phyloP scores from a whole-genome alignment of 2,113 vertebrate genomes.

The Tetraodon nigroviridis region DNA sequence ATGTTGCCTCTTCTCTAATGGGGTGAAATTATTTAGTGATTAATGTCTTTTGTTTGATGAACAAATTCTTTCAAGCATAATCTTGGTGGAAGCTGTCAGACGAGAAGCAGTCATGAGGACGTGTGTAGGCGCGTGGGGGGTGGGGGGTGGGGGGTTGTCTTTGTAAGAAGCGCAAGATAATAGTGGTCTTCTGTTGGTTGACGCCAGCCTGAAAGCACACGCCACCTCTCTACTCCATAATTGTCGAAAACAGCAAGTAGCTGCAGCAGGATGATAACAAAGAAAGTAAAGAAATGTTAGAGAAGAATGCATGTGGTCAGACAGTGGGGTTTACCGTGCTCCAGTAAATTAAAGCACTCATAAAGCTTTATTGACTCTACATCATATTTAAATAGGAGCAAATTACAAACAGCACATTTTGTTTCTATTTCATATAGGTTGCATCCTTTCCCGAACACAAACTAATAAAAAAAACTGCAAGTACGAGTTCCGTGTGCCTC shows the following conservation, averaged over 20 bases:
- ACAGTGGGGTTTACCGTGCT: constrained; percentile 19
- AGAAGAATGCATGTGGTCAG: constrained; percentile 1
- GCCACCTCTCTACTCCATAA: constrained; percentile 52
- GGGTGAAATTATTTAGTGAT: constrained; percentile 4
- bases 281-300: constrained; percentile 5
- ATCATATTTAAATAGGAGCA: constrained; percentile 6
- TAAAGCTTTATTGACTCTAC: neutral
- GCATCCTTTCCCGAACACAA: neutral
- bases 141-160: neutral
- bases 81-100: neutral
- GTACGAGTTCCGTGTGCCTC: constrained; percentile 6
- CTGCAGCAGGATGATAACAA: constrained; percentile 7
- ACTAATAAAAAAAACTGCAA: constrained; percentile 19
- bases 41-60: constrained; percentile 17
- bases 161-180: neutral
- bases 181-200: constrained; percentile 14
- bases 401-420: constrained; percentile 2
- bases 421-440: constrained; percentile 15
- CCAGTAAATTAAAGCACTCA: neutral
- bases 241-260: constrained; percentile 25
- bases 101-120: neutral
- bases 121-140: neutral
- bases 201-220: constrained; percentile 34
- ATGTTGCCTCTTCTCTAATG: constrained; percentile 3
- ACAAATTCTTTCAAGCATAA: constrained; percentile 1